Evolutionary conservation across 1,140 invertebrate genomes (phyloP).

Genomic region (Trachymyrmex cornetzi): DNA sequence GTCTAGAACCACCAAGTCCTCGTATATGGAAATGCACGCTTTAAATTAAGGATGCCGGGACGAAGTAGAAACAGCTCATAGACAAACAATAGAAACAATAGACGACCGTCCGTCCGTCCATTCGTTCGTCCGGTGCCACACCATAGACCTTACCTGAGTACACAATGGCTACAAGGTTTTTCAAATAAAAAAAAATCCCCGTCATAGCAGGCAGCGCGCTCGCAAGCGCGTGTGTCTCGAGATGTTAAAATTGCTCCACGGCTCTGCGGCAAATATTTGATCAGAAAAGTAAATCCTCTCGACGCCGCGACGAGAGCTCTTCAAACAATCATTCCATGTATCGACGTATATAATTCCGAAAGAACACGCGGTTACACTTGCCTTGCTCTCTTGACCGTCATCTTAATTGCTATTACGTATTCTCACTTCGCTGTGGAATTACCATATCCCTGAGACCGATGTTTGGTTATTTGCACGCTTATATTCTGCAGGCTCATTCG

Average conservation of each 20-base stretch:
- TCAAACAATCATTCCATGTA: conserved; percentile 74
- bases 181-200: conserved; percentile 64
- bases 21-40: conserved; percentile 70
- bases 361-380: conserved; percentile 47
- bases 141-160: conserved; percentile 69
- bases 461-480: conserved; percentile 44
- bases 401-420: conserved; percentile 56
- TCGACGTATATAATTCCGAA: conserved; percentile 43
- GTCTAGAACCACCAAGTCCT: conserved; percentile 54
- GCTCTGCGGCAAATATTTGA: conserved; percentile 74
- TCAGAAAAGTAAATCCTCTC: conserved; percentile 72
- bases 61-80: conserved; percentile 54
- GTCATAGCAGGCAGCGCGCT: conserved; percentile 51
- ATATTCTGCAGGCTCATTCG: conserved; percentile 5
- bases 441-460: conserved; percentile 17
- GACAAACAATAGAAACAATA: conserved; percentile 78
- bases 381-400: neutral
- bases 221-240: conserved; percentile 64
- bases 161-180: conserved; percentile 76
- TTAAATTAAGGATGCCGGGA: conserved; percentile 71
- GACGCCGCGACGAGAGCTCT: conserved; percentile 70
- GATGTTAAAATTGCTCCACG: conserved; percentile 75
- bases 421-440: conserved; percentile 34
- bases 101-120: conserved; percentile 23
- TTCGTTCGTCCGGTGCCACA: conserved; percentile 47